Percentiles rank a stretch among this genome's conserved stretches.
phyloP scores from a whole-genome alignment of 1,140 invertebrate species.

The Hyposmocoma kahamanoa region DNA sequence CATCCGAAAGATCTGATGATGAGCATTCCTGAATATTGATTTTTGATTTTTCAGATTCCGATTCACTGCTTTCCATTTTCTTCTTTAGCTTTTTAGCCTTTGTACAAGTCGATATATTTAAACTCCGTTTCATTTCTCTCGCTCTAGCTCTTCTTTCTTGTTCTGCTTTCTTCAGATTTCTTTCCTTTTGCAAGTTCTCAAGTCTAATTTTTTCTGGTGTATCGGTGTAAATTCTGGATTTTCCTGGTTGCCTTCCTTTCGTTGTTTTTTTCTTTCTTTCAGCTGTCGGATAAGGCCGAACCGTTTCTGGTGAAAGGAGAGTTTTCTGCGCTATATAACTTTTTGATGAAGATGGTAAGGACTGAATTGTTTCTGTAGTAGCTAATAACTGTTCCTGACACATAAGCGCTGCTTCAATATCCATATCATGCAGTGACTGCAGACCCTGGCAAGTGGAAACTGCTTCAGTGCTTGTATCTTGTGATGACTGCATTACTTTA shows the following conservation, averaged over 20 bases:
- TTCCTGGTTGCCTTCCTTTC: constrained; percentile 15
- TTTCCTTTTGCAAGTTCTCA: constrained; percentile 9
- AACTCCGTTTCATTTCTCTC: constrained; percentile 18
- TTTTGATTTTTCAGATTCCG: no score
- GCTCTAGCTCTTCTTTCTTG: constrained; percentile 17
- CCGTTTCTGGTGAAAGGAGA: constrained; percentile 17
- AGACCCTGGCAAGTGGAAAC: no score
- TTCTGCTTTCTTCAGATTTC: constrained; percentile 23
- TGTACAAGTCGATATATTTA: constrained; percentile 12
- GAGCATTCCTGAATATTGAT: no score
- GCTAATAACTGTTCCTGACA: no score
- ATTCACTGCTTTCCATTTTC: constrained; percentile 24
- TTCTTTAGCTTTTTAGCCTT: constrained; percentile 22
- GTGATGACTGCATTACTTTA: no score
- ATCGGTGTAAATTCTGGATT: constrained; percentile 19
- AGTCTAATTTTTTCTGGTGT: constrained; percentile 17
- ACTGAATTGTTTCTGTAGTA: no score
- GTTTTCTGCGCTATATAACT: no score
- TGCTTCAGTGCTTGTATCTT: no score
- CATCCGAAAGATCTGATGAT: no score
- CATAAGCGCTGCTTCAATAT: no score
- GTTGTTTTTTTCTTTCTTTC: constrained; percentile 9
- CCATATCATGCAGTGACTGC: no score
- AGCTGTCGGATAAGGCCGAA: constrained; percentile 19
- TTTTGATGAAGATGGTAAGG: no score